Evolutionary conservation across 2,113 vertebrate genomes (phyloP).

Genomic region (Indri indri): DNA sequence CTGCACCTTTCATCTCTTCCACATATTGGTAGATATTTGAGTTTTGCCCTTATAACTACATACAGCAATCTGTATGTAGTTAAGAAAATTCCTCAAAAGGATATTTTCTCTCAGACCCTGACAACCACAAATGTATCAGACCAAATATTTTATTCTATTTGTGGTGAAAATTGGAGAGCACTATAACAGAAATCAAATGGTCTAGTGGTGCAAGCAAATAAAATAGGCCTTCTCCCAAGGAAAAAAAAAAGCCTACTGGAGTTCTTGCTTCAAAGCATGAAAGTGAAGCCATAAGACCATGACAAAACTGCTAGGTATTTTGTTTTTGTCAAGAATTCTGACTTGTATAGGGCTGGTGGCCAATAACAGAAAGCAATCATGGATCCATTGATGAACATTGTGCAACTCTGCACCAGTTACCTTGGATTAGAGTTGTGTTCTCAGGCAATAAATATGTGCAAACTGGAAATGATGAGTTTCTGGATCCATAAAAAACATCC

Average conservation of each 20-base stretch:
- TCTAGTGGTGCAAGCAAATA: slow-evolving; percentile 31
- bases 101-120: neutral
- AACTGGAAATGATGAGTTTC: slow-evolving; percentile 51
- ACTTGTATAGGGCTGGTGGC: neutral
- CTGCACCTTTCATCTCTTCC: neutral
- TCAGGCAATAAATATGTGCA: slow-evolving; percentile 35
- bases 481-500: neutral
- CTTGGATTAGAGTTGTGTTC: slow-evolving; percentile 46
- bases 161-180: slow-evolving; percentile 5
- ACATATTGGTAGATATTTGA: neutral
- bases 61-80: neutral
- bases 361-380: slow-evolving; percentile 37
- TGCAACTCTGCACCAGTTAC: slow-evolving; percentile 4
- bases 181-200: slow-evolving; percentile 43
- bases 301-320: slow-evolving; percentile 40
- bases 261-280: slow-evolving; percentile 37
- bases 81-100: neutral
- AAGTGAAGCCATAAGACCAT: slow-evolving; percentile 4
- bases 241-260: neutral
- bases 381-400: neutral
- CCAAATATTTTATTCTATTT: slow-evolving; percentile 37
- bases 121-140: neutral
- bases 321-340: neutral
- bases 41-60: neutral
- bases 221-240: neutral